Conservation (phyloP, 2,888 invertebrate species). For the Protodeltote pygarga region DNA sequence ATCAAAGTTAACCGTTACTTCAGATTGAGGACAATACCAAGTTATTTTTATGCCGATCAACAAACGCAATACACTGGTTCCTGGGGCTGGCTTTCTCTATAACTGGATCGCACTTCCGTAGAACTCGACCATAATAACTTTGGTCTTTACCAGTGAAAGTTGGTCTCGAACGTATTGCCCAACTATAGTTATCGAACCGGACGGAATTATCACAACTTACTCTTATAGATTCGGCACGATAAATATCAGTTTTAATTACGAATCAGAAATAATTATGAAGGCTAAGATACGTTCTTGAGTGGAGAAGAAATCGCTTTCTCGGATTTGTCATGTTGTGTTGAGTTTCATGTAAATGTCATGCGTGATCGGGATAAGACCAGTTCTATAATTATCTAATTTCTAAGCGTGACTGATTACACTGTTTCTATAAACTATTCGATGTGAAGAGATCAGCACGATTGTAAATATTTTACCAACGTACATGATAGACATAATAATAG, state of each 20-base stretch:
- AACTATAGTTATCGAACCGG: slow-evolving; percentile 58
- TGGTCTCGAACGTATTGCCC: slow-evolving; percentile 55
- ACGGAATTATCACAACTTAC: slow-evolving; percentile 46
- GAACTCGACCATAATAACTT: slow-evolving; percentile 58
- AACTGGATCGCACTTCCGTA: slow-evolving; percentile 72
- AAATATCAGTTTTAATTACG: slow-evolving; percentile 29
- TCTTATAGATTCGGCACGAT: slow-evolving; percentile 37
- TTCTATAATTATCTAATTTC: slow-evolving; percentile 18
- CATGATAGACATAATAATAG: too few relatives aligned
- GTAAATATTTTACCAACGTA: too few relatives aligned
- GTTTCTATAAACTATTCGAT: slow-evolving; percentile 18
- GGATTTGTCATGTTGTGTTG: slow-evolving; percentile 1
- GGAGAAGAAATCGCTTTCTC: slow-evolving; percentile 8
- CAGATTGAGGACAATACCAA: slow-evolving; percentile 19
- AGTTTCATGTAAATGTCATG: slow-evolving; percentile 1
- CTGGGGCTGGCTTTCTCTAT: slow-evolving; percentile 68
- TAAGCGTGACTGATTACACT: slow-evolving; percentile 26
- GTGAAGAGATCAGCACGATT: slow-evolving; percentile 2
- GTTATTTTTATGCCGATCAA: slow-evolving; percentile 31
- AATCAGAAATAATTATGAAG: slow-evolving; percentile 5
- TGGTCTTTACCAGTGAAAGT: slow-evolving; percentile 75
- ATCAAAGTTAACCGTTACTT: neutral
- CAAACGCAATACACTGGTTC: slow-evolving; percentile 52
- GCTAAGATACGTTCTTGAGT: slow-evolving; percentile 1
- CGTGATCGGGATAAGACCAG: slow-evolving; percentile 9